Conservation (phyloP, 2,113 vertebrate species). For the Cyprinodon brontotheroides region DNA sequence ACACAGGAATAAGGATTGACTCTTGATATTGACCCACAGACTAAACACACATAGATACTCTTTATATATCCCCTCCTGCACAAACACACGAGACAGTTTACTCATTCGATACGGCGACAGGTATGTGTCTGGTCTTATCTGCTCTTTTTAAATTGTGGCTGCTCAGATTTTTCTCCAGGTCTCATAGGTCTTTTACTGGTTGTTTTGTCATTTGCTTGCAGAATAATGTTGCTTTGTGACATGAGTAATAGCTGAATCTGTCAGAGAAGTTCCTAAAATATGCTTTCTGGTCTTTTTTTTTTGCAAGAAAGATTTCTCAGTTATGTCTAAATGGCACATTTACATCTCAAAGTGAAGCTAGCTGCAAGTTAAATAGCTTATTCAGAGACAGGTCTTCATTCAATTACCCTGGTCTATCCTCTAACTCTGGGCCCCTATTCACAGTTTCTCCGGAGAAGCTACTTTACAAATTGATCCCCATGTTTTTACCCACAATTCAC, state of each 20-base stretch:
- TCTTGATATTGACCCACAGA: conserved; percentile 64
- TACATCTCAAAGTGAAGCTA: not conserved
- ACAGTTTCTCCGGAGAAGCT: not conserved
- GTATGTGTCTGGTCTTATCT: not conserved
- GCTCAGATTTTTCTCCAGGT: not conserved
- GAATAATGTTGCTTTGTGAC: not conserved
- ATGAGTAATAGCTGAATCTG: not conserved
- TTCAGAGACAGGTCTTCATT: not conserved
- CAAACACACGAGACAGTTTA: conserved; percentile 9
- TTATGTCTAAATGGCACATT: not conserved
- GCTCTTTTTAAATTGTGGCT: not conserved
- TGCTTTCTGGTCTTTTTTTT: not conserved
- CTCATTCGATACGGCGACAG: not conserved
- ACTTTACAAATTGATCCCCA: not conserved
- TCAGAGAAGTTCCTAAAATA: not conserved
- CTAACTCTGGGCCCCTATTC: not conserved
- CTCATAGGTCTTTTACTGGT: not conserved
- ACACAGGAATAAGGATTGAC: conserved; percentile 62
- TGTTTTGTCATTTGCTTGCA: not conserved
- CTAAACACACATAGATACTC: conserved; percentile 46
- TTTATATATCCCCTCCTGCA: conserved; percentile 30
- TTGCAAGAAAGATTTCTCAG: not conserved
- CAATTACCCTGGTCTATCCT: not conserved
- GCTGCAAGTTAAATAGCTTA: not conserved
- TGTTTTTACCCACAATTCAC: not conserved